Conservation (phyloP, 2,113 vertebrate species). For the Entelurus aequoreus region DNA sequence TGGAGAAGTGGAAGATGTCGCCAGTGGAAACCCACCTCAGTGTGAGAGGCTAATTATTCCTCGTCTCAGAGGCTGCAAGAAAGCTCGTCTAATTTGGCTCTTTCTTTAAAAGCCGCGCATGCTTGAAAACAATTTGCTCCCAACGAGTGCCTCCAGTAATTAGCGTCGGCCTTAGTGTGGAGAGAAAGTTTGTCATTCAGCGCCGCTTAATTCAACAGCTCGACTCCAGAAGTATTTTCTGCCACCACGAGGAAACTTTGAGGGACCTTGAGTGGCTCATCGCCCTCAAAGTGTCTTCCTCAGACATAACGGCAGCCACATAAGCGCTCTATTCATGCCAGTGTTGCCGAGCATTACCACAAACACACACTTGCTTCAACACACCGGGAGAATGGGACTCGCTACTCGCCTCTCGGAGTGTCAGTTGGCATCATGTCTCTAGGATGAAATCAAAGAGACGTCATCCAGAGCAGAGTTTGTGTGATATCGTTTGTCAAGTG, state of each 20-base stretch:
- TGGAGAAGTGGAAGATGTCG: no score
- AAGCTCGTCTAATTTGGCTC: slow-evolving; percentile 59
- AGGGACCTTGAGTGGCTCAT: slow-evolving; percentile 42
- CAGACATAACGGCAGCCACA: slow-evolving; percentile 52
- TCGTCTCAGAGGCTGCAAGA: slow-evolving; percentile 48
- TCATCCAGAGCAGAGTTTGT: background rate
- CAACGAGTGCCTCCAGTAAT: slow-evolving; percentile 56
- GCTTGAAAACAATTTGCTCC: slow-evolving; percentile 58
- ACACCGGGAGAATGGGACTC: background rate
- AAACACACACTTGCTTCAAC: slow-evolving; percentile 42
- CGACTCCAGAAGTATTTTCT: slow-evolving; percentile 38
- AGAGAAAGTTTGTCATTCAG: slow-evolving; percentile 45
- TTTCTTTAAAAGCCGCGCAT: slow-evolving; percentile 59
- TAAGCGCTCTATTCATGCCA: slow-evolving; percentile 63
- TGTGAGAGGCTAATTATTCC: slow-evolving; percentile 63
- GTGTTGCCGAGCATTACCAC: slow-evolving; percentile 56
- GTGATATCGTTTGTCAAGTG: no score
- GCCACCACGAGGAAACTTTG: slow-evolving; percentile 36
- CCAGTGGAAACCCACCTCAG: slow-evolving; percentile 38
- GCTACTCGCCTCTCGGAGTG: slow-evolving; percentile 1
- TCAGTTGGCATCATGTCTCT: background rate
- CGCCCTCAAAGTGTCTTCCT: slow-evolving; percentile 51
- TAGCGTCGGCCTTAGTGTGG: slow-evolving; percentile 49
- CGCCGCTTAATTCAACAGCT: slow-evolving; percentile 48
- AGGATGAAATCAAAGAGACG: slow-evolving; percentile 4